Evolutionary conservation across 2,113 vertebrate genomes (phyloP).

Genomic region (Pterocles gutturalis): DNA sequence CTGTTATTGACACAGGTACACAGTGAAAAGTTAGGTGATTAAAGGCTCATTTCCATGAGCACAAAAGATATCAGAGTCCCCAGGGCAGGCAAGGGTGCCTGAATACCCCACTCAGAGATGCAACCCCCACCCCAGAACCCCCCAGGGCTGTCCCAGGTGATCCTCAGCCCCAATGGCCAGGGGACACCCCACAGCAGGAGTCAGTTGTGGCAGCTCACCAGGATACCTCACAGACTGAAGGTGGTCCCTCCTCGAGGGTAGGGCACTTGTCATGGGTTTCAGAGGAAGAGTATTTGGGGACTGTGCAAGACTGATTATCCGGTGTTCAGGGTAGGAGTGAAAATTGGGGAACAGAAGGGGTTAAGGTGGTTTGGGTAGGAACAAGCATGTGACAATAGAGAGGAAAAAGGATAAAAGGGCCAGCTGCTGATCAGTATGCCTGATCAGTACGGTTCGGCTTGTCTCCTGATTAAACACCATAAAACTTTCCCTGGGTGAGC

Average conservation of each 20-base stretch:
- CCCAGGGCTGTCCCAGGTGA: neutral
- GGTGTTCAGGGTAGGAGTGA: neutral
- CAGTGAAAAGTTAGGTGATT: neutral
- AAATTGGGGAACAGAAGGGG: neutral
- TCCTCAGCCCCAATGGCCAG: neutral
- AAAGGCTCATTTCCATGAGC: neutral
- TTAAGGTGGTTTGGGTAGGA: neutral
- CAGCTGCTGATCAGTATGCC: neutral
- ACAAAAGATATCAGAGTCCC: neutral
- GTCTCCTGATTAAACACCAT: neutral
- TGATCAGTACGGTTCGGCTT: neutral
- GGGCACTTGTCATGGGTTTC: neutral
- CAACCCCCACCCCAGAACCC: fast-evolving
- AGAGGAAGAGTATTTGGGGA: neutral
- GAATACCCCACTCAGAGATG: neutral
- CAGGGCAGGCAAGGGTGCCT: neutral
- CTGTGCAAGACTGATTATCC: neutral
- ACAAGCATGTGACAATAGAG: neutral
- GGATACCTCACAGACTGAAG: neutral
- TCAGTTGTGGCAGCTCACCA: neutral
- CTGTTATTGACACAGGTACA: neutral
- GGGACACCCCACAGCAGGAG: neutral
- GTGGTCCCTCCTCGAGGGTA: neutral
- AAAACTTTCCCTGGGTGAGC: neutral
- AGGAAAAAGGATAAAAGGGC: neutral